These are phyloP conservation scores for Adrianichthys oophorus DNA, from an alignment of 2,797 vertebrate species.

Conservation along the genomic window DNA sequence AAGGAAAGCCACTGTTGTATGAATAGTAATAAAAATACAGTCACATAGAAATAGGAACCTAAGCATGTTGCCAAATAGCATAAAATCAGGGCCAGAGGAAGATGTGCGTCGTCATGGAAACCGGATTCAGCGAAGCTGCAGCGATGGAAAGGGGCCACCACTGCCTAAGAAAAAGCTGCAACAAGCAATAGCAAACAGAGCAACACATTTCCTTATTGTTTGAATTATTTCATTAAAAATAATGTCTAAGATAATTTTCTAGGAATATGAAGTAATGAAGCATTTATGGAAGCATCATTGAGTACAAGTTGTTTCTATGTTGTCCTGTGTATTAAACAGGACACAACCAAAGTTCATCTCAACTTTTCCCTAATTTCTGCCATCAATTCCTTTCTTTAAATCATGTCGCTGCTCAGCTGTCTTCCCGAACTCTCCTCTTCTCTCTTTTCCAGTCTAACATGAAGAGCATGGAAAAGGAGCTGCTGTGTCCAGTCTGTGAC, in stretches of 20 bases:
- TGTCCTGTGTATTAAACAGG: conserved; percentile 12
- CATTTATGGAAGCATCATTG: background rate
- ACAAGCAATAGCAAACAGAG: too few species aligned
- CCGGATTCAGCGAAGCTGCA: conserved; percentile 62
- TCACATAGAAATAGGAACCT: background rate
- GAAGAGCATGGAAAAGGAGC: conserved; percentile 96
- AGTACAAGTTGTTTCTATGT: conserved; percentile 4
- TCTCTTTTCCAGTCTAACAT: conserved; percentile 85
- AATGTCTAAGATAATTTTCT: background rate
- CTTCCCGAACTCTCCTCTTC: background rate
- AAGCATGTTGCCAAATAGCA: conserved; percentile 10
- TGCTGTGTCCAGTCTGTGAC: conserved; percentile 91
- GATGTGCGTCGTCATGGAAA: conserved; percentile 79
- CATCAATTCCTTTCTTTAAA: conserved; percentile 10
- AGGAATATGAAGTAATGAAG: too few species aligned
- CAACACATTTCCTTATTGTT: too few species aligned
- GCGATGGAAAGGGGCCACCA: conserved; percentile 31
- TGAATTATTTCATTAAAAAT: background rate
- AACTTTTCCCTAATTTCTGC: conserved; percentile 15
- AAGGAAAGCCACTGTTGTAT: background rate
- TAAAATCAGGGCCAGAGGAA: conserved; percentile 26
- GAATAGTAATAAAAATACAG: background rate
- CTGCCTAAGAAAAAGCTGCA: background rate
- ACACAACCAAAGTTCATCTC: conserved; percentile 13
- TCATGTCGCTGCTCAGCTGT: background rate